Evolutionary conservation across 2,113 vertebrate species (phyloP), one percentile per base, ranked within the genome.

Genomic region (Paradisaea rubra): DNA sequence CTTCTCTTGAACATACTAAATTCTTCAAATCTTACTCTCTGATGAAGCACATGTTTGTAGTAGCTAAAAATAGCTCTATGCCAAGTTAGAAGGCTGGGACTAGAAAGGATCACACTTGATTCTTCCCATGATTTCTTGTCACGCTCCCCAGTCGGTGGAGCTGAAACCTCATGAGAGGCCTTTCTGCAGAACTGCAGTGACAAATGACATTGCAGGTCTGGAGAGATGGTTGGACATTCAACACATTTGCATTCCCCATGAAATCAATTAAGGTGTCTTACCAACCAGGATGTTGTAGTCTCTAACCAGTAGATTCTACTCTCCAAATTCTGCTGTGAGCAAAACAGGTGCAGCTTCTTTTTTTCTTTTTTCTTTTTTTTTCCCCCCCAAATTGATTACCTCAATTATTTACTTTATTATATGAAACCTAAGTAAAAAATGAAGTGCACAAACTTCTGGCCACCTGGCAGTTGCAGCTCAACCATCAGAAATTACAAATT

Each of bases 401-500:
- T 23, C 64, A 89, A 83, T 96, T 95, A 92, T 83, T 95, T 77
- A 78, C 44, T 84, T 94, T 86, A 89, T 88, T 92, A 68, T 77
- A 84, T 88, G 93, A 95, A 91, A 94, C 61, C 50, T 81, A 77
- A 94, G 63, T 54, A 94, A 91, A 94, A 96, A 79, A 92, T 88
- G 52, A 92, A 95, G 80, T 90, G 60, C 42, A 44, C 23, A 80
- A 82, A 92, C 71, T 93, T 76, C 63, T 95, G 89, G 89, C 50
- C 47, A 91, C 68, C 73, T 96, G 93, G 78, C 82, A 95, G 39
- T 64, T 89, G 72, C 81, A 88, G 54, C 41, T 93, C 71, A 84
- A 53, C 90, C 76, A 81, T 94, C 94, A 42, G n/a, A 92, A 96
- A 95, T 95, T 89, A 95, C 78, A 91, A 95, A 96, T 91, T 92